Base-by-base conservation (phyloP, 2,113 vertebrate genomes). In the Platycercus adscitus region DNA sequence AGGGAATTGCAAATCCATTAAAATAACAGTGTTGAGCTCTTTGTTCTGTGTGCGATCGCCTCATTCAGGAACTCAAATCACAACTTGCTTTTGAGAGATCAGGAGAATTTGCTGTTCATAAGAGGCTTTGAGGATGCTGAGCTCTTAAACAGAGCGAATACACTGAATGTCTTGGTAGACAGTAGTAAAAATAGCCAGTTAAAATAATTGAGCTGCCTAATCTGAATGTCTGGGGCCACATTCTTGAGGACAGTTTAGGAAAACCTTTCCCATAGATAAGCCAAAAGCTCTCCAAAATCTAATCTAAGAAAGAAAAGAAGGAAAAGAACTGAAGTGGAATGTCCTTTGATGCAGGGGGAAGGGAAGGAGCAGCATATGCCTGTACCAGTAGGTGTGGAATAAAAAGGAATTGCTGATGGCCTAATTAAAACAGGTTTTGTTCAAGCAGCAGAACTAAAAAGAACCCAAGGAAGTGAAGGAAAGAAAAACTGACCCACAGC, bases 1-100 rank as follows among this genome's bases (percentile, higher is more conserved):
- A n/a, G 41, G 35, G 86, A 76, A 88, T 69, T 60, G 92, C 53
- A 95, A 97, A 94, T 85, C 63, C 24, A 23, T 95, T 93, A 69
- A 82, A 89, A 80, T 52, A 77, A 56, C 90, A 65, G 63, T 1
- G 2, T 35, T 50, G 71, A 80, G 75, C 85, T 79, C 56, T 91
- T 89, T 43, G 66, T 82, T 89, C 52, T 44, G 39, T 0, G 1
- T 17, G 37, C 9, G 2, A 6, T 83, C 0, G 1, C 82, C 73
- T 76, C 69, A 1, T 39, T 85, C 55, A 15, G 72, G 21, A 61
- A 9, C 49, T 44, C 6, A 0, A 0, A 2, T 75, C 77, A 20
- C 60, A 28, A 52, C 47, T 39, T 1, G 44, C 70, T 56, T 89
- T 29, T 23, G 70, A 61, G 78, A 58, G 53, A 39, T 28, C 13